A percentile compares a stretch with the other conserved stretches of the same genome.
These are phyloP conservation scores for Hyposmocoma kahamanoa DNA, from an alignment of 1,140 invertebrate genomes.

Conservation along the genomic window DNA sequence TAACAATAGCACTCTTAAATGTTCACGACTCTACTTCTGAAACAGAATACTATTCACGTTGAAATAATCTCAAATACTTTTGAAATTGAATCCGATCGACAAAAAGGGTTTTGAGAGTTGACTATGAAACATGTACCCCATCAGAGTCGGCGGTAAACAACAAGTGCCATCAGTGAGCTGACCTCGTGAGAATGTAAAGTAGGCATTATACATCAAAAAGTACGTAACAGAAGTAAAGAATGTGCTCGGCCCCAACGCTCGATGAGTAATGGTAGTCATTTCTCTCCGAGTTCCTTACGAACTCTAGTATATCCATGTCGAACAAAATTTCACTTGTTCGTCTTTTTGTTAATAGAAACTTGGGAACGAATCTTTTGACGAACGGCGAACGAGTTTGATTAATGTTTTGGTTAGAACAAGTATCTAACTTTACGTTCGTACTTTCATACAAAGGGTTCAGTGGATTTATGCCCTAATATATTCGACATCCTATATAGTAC, in stretches of 20 bases:
- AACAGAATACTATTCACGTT: too few species aligned
- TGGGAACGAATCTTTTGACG: constrained; percentile 5
- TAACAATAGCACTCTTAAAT: too few species aligned
- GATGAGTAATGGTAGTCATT: constrained; percentile 52
- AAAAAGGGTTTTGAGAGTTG: not conserved
- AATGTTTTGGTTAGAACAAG: not conserved
- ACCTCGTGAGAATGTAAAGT: constrained; percentile 43
- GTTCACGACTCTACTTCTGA: too few species aligned
- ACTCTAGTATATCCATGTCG: constrained; percentile 52
- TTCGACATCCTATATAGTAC: too few species aligned
- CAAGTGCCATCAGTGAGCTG: constrained; percentile 42
- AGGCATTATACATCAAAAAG: constrained; percentile 32
- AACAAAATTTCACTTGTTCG: constrained; percentile 50
- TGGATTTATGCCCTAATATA: too few species aligned
- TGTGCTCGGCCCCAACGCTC: constrained; percentile 35
- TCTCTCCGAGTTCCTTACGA: constrained; percentile 50
- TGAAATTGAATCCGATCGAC: not conserved
- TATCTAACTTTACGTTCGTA: too few species aligned
- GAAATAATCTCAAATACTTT: too few species aligned
- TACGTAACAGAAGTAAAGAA: constrained; percentile 41
- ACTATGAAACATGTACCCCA: not conserved
- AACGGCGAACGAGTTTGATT: not conserved
- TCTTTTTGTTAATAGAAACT: constrained; percentile 16
- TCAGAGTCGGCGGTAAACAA: constrained; percentile 25
- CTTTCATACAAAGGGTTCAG: too few species aligned